phyloP scores from a whole-genome alignment of 2,113 vertebrate genomes.

The Protobothrops flavoviridis region DNA sequence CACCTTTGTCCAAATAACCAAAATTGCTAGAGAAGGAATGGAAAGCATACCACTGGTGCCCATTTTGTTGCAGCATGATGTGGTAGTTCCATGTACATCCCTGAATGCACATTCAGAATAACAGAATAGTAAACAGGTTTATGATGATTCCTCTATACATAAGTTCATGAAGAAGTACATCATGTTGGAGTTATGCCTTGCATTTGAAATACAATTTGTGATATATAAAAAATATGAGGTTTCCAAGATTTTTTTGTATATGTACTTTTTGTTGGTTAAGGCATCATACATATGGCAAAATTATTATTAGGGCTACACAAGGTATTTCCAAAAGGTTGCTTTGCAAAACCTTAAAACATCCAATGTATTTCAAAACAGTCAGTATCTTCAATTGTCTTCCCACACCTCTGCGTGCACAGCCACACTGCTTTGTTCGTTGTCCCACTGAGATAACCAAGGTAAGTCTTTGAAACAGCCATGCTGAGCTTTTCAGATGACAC shows the following conservation, averaged over 20 bases:
- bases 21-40: neutral
- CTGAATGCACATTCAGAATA: neutral
- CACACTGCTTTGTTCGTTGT: neutral
- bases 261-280: neutral
- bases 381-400: neutral
- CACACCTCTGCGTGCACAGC: neutral
- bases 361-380: neutral
- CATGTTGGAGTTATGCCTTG: neutral
- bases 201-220: neutral
- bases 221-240: neutral
- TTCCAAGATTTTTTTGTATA: slow-evolving; percentile 41
- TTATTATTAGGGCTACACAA: neutral
- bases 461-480: neutral
- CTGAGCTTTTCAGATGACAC: neutral
- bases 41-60: too few species aligned
- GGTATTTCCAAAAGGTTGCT: neutral
- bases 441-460: neutral
- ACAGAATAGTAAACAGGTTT: neutral
- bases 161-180: neutral
- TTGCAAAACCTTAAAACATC: neutral
- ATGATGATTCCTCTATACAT: neutral
- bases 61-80: neutral
- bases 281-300: neutral
- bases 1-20: neutral
- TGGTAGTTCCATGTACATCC: neutral